phyloP scores from a whole-genome alignment of 2,888 invertebrate species.

The Phalera bucephala region DNA sequence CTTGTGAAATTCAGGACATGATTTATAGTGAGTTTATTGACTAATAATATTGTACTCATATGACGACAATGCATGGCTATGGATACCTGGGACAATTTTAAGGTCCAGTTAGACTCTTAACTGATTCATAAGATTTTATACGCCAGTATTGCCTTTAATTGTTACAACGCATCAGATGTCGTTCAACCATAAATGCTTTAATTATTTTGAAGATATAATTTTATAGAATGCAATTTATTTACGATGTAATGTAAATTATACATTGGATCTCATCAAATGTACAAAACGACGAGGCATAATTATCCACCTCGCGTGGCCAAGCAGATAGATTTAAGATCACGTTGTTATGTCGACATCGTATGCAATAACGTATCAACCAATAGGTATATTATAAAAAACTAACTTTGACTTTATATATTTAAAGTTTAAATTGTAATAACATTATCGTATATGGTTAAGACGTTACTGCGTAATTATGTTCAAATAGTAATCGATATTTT shows the following conservation, averaged over 20 bases:
- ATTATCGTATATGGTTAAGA: not conserved
- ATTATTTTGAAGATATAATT: constrained; percentile 37
- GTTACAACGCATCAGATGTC: constrained; percentile 33
- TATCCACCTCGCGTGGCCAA: constrained; percentile 46
- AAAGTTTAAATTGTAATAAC: not conserved
- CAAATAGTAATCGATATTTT: constrained; percentile 62
- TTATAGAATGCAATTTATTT: constrained; percentile 45
- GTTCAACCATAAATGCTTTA: constrained; percentile 37
- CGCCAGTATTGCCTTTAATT: constrained; percentile 62
- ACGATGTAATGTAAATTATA: constrained; percentile 35
- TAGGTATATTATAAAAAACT: not conserved
- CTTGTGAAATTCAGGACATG: constrained; percentile 22
- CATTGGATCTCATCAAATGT: constrained; percentile 67
- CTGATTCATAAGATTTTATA: constrained; percentile 15
- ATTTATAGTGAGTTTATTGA: too few relatives aligned
- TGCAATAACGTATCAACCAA: not conserved
- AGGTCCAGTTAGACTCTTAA: constrained; percentile 13
- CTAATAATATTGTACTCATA: constrained; percentile 15
- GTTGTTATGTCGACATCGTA: constrained; percentile 20
- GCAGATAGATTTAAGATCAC: constrained; percentile 60
- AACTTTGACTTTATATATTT: not conserved
- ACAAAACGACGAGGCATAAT: constrained; percentile 45
- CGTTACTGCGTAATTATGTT: not conserved
- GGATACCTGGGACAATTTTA: constrained; percentile 18
- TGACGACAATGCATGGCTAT: constrained; percentile 2